phyloP scores from a whole-genome alignment of 2,113 vertebrate species.

The Argyrosomus japonicus region DNA sequence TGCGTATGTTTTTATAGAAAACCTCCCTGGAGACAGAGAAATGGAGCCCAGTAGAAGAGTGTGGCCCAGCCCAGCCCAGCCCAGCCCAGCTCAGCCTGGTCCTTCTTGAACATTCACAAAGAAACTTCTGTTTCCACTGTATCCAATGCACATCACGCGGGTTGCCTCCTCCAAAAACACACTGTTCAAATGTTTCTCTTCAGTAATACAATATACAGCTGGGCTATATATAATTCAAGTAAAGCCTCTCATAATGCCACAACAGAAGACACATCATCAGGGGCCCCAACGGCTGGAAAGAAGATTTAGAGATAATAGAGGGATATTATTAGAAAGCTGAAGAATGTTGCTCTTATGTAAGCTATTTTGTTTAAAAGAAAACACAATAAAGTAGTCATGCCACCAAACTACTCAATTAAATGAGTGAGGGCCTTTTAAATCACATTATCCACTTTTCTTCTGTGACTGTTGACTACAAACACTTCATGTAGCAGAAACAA shows the following conservation, averaged over 20 bases:
- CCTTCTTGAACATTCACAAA: slow-evolving; percentile 74
- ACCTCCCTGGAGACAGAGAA: slow-evolving; percentile 64
- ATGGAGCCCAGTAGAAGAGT: slow-evolving; percentile 46
- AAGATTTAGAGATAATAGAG: slow-evolving; percentile 69
- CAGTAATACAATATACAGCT: slow-evolving; percentile 31
- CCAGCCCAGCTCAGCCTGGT: slow-evolving; percentile 15
- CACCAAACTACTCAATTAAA: slow-evolving; percentile 6
- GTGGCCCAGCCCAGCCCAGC: slow-evolving; percentile 11
- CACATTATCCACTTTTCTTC: neutral
- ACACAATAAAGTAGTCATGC: slow-evolving; percentile 34
- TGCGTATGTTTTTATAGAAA: slow-evolving; percentile 61
- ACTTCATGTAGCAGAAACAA: neutral
- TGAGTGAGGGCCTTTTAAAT: neutral
- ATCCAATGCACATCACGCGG: slow-evolving; percentile 73
- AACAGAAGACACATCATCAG: slow-evolving; percentile 39
- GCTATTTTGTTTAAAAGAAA: slow-evolving; percentile 55
- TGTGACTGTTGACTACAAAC: neutral
- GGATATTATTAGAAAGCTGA: slow-evolving; percentile 66
- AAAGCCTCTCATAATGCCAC: slow-evolving; percentile 46
- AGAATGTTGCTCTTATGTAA: slow-evolving; percentile 63
- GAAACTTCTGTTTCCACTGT: slow-evolving; percentile 80
- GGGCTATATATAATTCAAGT: slow-evolving; percentile 50
- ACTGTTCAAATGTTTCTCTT: slow-evolving; percentile 46
- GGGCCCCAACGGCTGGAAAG: slow-evolving; percentile 46
- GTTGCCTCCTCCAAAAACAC: slow-evolving; percentile 53